Conservation (phyloP, 2,113 vertebrate species). For the Siniperca chuatsi region DNA sequence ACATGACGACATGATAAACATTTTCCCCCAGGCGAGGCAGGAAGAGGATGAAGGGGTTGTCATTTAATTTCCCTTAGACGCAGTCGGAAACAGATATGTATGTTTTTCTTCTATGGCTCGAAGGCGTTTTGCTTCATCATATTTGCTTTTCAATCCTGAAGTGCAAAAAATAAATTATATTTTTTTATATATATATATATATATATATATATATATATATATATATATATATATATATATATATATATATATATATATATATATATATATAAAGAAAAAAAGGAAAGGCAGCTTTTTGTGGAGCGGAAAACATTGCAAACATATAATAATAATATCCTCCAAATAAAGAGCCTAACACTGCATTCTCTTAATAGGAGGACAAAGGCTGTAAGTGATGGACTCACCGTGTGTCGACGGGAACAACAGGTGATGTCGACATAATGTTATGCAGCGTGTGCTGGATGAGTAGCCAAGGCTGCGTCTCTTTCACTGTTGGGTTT, state of each 20-base stretch:
- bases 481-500: constrained; percentile 50
- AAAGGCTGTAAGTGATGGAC: constrained; percentile 44
- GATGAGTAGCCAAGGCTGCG: constrained; percentile 47
- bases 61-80: constrained; percentile 41
- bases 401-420: constrained; percentile 73
- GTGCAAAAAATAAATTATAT: background rate
- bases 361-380: background rate
- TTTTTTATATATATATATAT: too few relatives aligned
- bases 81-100: background rate
- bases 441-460: constrained; percentile 35
- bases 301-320: background rate
- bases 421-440: constrained; percentile 79
- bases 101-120: background rate
- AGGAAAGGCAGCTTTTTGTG: background rate
- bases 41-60: constrained; percentile 59
- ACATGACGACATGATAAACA: constrained; percentile 77
- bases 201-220: too few relatives aligned
- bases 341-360: background rate
- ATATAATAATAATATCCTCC: background rate
- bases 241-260: too few relatives aligned
- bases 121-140: background rate
- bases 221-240: too few relatives aligned
- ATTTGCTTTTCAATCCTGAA: constrained; percentile 19
- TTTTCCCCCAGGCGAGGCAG: constrained; percentile 70
- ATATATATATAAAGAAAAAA: background rate